Evolutionary conservation across 2,888 invertebrate genomes (phyloP).

Genomic region (Meteorus colon): DNA sequence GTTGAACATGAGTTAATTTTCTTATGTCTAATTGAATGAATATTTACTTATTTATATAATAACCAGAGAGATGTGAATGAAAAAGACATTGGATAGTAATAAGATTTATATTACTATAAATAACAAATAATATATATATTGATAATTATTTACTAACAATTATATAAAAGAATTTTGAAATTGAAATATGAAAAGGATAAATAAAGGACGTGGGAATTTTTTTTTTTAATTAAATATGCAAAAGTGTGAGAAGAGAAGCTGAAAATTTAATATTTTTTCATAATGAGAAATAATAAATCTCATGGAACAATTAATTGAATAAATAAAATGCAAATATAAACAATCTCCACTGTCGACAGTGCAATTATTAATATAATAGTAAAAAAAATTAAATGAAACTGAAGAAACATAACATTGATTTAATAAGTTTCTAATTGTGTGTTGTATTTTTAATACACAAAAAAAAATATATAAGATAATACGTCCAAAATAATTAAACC

Average conservation of each 20-base stretch:
- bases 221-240: background rate
- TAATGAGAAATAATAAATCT: constrained; percentile 35
- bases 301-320: background rate
- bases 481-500: background rate
- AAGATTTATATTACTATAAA: constrained; percentile 34
- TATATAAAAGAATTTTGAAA: constrained; percentile 35
- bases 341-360: constrained; percentile 33
- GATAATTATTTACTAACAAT: constrained; percentile 40
- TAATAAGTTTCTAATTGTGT: background rate
- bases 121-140: constrained; percentile 50
- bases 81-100: constrained; percentile 30
- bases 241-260: constrained; percentile 5
- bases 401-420: background rate
- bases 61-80: background rate
- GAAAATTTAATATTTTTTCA: constrained; percentile 32
- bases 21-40: constrained; percentile 34
- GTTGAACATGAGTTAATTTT: constrained; percentile 62
- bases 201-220: background rate
- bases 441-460: background rate
- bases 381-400: constrained; percentile 10
- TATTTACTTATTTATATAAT: background rate
- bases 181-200: background rate
- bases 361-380: constrained; percentile 42
- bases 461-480: background rate
- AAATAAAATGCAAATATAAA: background rate